Conservation (phyloP, 1,140 invertebrate genomes). For the Procambarus virginalis region DNA sequence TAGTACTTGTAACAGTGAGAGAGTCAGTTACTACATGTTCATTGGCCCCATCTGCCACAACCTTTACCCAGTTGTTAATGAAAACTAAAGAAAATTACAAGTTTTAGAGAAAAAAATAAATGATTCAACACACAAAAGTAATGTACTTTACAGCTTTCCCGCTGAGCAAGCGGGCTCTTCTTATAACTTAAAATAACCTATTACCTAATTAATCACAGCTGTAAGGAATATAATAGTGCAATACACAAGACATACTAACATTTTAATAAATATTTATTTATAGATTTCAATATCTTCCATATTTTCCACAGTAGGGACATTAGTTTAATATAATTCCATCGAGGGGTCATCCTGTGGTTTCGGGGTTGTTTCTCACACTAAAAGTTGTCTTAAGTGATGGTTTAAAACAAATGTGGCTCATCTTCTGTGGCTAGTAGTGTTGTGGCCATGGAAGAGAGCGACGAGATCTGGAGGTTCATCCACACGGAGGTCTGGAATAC, state of each 20-base stretch:
- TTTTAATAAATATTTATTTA: slow-evolving; percentile 27
- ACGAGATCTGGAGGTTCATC: slow-evolving; percentile 4
- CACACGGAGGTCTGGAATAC: slow-evolving; percentile 53
- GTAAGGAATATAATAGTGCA: slow-evolving; percentile 37
- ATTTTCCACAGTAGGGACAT: not conserved
- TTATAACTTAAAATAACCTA: slow-evolving; percentile 14
- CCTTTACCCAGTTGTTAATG: not conserved
- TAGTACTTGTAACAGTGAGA: no score
- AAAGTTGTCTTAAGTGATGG: not conserved
- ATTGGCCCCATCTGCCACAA: not conserved
- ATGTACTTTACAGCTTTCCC: slow-evolving; percentile 35
- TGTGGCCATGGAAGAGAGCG: not conserved
- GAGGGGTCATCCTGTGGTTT: not conserved
- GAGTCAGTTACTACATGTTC: not conserved
- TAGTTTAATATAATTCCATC: not conserved
- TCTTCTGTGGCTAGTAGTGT: not conserved
- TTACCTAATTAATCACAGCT: slow-evolving; percentile 40
- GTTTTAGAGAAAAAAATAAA: not conserved
- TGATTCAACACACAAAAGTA: slow-evolving; percentile 14
- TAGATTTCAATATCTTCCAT: not conserved
- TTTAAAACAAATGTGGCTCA: not conserved
- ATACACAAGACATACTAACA: slow-evolving; percentile 13
- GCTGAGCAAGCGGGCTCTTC: not conserved
- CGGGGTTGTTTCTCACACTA: not conserved
- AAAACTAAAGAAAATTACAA: not conserved